phyloP scores from a whole-genome alignment of 1,140 invertebrate species.

The Ceratitis capitata region DNA sequence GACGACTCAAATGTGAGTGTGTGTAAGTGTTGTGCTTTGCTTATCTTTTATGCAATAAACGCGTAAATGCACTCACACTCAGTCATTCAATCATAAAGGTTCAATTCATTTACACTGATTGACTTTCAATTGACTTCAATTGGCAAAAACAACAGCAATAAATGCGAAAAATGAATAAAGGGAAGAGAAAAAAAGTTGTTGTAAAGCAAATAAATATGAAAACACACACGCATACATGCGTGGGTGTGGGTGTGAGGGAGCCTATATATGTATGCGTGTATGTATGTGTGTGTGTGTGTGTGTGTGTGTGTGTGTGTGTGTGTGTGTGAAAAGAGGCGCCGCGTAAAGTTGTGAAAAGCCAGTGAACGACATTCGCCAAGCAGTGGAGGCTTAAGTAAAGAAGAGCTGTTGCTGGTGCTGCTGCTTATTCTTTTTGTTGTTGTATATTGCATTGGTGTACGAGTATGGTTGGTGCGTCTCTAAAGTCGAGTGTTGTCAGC shows the following conservation, averaged over 20 bases:
- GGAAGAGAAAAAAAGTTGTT: too few relatives aligned
- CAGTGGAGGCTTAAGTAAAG: background rate
- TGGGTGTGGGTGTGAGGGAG: too few relatives aligned
- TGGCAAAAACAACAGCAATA: slow-evolving; percentile 6
- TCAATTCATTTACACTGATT: slow-evolving; percentile 36
- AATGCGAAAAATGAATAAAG: background rate
- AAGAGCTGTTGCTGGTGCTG: background rate
- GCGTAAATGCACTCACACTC: background rate
- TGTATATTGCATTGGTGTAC: too few relatives aligned
- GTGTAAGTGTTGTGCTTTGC: too few relatives aligned
- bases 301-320: background rate
- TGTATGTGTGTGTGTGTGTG: background rate
- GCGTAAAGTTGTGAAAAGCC: background rate
- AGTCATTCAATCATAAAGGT: background rate
- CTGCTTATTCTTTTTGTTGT: too few relatives aligned
- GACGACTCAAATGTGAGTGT: background rate
- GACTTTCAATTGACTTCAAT: slow-evolving; percentile 34
- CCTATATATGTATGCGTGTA: too few relatives aligned
- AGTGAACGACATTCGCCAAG: background rate
- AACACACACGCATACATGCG: too few relatives aligned
- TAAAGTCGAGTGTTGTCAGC: background rate
- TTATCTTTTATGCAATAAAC: too few relatives aligned
- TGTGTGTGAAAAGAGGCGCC: background rate
- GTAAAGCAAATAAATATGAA: too few relatives aligned
- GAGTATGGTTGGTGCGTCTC: background rate